A percentile compares a stretch with the other conserved stretches of the same genome.
phyloP scores from a whole-genome alignment of 2,113 vertebrate species.

The Thermophis baileyi region DNA sequence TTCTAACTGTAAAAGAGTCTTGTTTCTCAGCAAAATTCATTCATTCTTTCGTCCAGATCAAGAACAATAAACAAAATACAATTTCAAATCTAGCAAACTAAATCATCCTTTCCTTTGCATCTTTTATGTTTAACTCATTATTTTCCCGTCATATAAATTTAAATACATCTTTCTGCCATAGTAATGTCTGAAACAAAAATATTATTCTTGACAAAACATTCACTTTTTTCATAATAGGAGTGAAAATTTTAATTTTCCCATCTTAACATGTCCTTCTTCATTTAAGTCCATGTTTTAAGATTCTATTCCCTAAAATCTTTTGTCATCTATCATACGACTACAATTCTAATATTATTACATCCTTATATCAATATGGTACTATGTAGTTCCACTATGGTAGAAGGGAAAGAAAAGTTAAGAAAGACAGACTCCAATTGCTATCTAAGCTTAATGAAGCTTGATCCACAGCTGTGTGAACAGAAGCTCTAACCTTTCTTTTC shows the following conservation, averaged over 20 bases:
- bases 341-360: neutral
- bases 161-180: too few species aligned
- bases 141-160: neutral
- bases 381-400: neutral
- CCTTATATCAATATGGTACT: neutral
- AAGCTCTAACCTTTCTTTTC: neutral
- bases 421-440: neutral
- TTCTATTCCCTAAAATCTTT: neutral
- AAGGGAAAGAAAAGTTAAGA: neutral
- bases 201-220: neutral
- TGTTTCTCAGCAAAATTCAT: neutral
- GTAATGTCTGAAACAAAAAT: neutral
- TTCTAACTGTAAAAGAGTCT: neutral
- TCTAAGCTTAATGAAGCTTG: neutral
- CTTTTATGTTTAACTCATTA: neutral
- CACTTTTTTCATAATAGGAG: neutral
- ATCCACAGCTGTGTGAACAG: neutral
- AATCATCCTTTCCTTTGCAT: neutral
- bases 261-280: neutral
- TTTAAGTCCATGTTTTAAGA: neutral
- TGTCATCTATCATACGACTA: neutral
- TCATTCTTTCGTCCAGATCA: neutral
- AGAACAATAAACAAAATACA: neutral
- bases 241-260: too few species aligned
- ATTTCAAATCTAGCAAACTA: neutral